Evolutionary conservation across 2,888 invertebrate species (phyloP), one percentile per base, ranked within the genome.

Genomic region (Glyphotaelius pellucidus): DNA sequence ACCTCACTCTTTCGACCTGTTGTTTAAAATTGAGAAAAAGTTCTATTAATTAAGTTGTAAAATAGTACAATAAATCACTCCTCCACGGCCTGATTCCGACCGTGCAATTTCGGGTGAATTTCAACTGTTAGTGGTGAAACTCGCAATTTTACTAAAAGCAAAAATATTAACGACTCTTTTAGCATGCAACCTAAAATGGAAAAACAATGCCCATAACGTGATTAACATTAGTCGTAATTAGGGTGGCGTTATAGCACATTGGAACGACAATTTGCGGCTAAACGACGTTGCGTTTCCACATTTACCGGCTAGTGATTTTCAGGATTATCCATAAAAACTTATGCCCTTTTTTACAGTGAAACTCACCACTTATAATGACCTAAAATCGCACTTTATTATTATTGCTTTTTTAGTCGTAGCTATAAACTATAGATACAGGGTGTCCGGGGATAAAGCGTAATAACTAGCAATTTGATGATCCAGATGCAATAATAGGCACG

Each of bases 171-270:
- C 87, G 85, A 91, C 80, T 91, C 90, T 91, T 83, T 87, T 42
- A 91, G 88, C 91, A 83, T 91, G 91, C 91, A 91, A 81, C 90
- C 52, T 31, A 81, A 90, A 83, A 90, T 31, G 52, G 83, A 47
- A 83, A 81, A 81, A 81, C 81, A 91, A 90, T 85, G 52, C 84
- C 25, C 67, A 31, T 42, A 83, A 67, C 67, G 79, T 80, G 86
- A 91, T 91, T 91, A 89, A 81, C 91, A 67, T 91, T 88, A 91
- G 80, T 91, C 67, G 80, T 88, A 91, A 91, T 91, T 91, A 89
- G 67, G n/a, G 25, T 47, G 88, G 88, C 81, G 80, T 91, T 91
- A 91, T 89, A 38, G 91, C 91, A 91, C 88, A 83, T 91, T 91
- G 91, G 88, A 91, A 89, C 83, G 80, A 42, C 38, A 86, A 86